phyloP scores from a whole-genome alignment of 2,113 vertebrate species.

The Syngnathus scovelli region DNA sequence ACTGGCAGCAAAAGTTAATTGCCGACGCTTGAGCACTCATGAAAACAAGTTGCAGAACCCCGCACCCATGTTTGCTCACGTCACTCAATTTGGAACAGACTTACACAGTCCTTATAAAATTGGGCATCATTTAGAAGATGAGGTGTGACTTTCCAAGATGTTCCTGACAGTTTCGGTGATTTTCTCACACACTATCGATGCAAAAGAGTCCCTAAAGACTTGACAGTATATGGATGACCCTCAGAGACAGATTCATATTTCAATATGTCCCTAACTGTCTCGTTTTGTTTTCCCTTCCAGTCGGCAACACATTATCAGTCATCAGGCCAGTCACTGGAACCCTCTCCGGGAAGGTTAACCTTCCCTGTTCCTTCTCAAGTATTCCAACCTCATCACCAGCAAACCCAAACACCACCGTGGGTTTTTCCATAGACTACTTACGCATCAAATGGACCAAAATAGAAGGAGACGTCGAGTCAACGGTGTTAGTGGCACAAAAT shows the following conservation, averaged over 20 bases:
- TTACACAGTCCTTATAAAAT: constrained; percentile 24
- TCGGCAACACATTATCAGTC: constrained; percentile 46
- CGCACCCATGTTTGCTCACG: not conserved
- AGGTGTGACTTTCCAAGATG: constrained; percentile 60
- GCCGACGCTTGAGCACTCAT: not conserved
- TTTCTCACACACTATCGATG: constrained; percentile 40
- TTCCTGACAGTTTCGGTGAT: constrained; percentile 47
- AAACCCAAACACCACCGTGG: constrained; percentile 57
- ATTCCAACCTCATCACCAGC: constrained; percentile 78
- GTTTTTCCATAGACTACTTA: constrained; percentile 74
- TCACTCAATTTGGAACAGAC: constrained; percentile 6
- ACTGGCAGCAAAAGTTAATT: not conserved
- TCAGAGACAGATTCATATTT: no score
- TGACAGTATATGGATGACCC: no score
- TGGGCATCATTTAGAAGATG: constrained; percentile 41
- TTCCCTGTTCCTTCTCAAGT: constrained; percentile 88
- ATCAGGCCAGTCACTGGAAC: constrained; percentile 76
- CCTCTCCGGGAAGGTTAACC: constrained; percentile 82
- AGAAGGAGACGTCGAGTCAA: constrained; percentile 77
- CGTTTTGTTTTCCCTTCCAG: constrained; percentile 47
- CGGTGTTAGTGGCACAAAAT: constrained; percentile 86
- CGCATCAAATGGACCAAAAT: constrained; percentile 97
- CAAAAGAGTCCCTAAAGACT: not conserved
- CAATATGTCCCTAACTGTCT: no score
- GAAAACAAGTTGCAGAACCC: not conserved